These are phyloP conservation scores for Synanthedon formicaeformis DNA, from an alignment of 2,888 invertebrate species.

Conservation along the genomic window DNA sequence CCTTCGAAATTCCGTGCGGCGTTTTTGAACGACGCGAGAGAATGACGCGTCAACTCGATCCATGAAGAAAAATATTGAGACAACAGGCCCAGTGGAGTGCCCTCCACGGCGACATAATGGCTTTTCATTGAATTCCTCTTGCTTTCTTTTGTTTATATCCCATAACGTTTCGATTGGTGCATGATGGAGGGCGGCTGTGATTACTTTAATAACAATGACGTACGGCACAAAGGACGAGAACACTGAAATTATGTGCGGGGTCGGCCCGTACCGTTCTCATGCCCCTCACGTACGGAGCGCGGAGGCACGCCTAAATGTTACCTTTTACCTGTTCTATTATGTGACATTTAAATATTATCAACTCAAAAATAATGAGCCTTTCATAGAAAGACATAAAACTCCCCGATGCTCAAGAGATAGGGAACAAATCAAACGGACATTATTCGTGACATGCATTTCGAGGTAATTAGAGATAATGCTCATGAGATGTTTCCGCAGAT, in stretches of 20 bases:
- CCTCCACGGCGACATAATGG: slow-evolving; percentile 64
- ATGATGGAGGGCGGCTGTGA: slow-evolving; percentile 63
- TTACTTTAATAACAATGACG: slow-evolving; percentile 69
- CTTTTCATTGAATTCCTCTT: slow-evolving; percentile 67
- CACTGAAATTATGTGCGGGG: slow-evolving; percentile 61
- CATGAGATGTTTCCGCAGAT: slow-evolving; percentile 2
- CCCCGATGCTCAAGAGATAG: slow-evolving; percentile 30
- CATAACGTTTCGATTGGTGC: slow-evolving; percentile 67
- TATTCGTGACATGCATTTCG: background rate
- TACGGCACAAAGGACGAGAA: slow-evolving; percentile 57
- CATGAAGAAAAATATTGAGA: slow-evolving; percentile 69
- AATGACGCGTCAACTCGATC: slow-evolving; percentile 64
- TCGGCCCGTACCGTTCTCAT: slow-evolving; percentile 52
- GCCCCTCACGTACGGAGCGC: slow-evolving; percentile 51
- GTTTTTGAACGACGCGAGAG: slow-evolving; percentile 53
- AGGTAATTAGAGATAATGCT: background rate
- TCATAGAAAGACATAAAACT: slow-evolving; percentile 45
- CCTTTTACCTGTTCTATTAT: slow-evolving; percentile 45
- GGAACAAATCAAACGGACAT: background rate
- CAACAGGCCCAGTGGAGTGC: slow-evolving; percentile 54
- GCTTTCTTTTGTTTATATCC: slow-evolving; percentile 69
- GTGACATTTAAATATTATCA: slow-evolving; percentile 56
- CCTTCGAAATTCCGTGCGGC: slow-evolving; percentile 64
- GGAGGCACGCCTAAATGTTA: slow-evolving; percentile 30
- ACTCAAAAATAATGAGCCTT: slow-evolving; percentile 54